Conservation (phyloP, 2,888 invertebrate genomes). For the Diarsia mendica region DNA sequence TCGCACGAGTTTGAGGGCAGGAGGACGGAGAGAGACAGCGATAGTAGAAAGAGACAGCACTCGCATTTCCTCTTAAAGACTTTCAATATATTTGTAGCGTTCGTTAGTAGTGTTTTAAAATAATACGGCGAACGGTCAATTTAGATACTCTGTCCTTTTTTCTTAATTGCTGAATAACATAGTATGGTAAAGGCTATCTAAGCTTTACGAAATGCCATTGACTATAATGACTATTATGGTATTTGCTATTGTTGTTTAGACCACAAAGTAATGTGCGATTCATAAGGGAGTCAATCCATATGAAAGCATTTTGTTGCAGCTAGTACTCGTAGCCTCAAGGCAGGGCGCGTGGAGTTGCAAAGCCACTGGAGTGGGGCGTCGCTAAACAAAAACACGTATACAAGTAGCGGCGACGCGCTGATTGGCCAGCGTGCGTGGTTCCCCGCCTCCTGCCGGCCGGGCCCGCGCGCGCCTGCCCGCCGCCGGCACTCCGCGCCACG, state of each 20-base stretch:
- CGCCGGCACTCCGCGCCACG: constrained; percentile 80
- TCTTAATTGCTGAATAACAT: neutral
- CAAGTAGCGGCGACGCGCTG: constrained; percentile 81
- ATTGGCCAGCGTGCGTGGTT: constrained; percentile 77
- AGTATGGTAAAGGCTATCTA: neutral
- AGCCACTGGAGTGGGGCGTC: constrained; percentile 88
- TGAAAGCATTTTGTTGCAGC: constrained; percentile 69
- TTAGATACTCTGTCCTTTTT: too few species aligned
- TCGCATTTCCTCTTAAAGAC: too few species aligned
- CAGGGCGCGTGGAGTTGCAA: constrained; percentile 85
- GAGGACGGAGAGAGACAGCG: too few species aligned
- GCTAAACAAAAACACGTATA: constrained; percentile 91
- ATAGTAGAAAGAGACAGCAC: too few species aligned
- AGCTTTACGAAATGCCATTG: constrained; percentile 4
- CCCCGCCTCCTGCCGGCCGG: constrained; percentile 67
- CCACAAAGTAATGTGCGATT: neutral
- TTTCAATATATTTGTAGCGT: too few species aligned
- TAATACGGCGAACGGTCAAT: neutral
- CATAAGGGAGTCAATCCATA: neutral
- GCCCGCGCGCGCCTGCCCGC: constrained; percentile 65
- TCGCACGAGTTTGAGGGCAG: too few species aligned
- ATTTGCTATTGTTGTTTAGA: neutral
- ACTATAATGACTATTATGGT: neutral
- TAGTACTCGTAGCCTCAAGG: constrained; percentile 84
- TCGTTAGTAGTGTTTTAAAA: neutral